Base-by-base conservation (phyloP, 2,888 invertebrate species). In the Erpobdella octoculata region DNA sequence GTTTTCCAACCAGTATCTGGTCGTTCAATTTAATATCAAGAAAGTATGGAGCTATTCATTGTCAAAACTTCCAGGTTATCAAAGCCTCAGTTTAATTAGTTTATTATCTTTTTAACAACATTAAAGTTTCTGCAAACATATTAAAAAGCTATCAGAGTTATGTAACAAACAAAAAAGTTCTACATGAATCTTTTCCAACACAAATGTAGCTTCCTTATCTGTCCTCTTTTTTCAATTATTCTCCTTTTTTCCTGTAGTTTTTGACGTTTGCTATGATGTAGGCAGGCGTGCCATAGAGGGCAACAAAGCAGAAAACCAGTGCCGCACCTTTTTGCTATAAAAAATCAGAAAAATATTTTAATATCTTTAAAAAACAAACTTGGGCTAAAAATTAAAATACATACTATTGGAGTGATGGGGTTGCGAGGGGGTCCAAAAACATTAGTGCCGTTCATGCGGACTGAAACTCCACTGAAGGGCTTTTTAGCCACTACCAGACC, bases 341-440 rank as follows among this genome's bases (percentile, higher is more conserved):
- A 53, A 53, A 21, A n/a, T n/a, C 18, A 46, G 21, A 1, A 46
- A n/a, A 5, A n/a, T 46, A 46, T 1, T n/a, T 46, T 5, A 46
- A 1, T 1, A 46, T 21, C 21, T 46, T 21, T 46, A 46, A 53
- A 12, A 53, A 4, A 15, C 1, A 53, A 6, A 25, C 53, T 1
- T n/a, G 28, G 28, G 21, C 28, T 8, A 53, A 53, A n/a, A n/a
- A 21, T 53, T n/a, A 5, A 9, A 46, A 67, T 28, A 67, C 46
- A 18, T 28, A 67, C 67, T 31, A 38, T 4, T 25, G 67, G 37
- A 2, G 4, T 37, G 12, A 67, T n/a, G 21, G 67, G 67, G 46
- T 4, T 41, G 18, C 46, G 37, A 4, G 67, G 67, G 46, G 67
- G 67, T 5, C 67, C 67, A 46, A 21, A 67, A n/a, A 67, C 67